Conservation (phyloP, 2,888 invertebrate genomes). For the Chydorus sphaericus region DNA sequence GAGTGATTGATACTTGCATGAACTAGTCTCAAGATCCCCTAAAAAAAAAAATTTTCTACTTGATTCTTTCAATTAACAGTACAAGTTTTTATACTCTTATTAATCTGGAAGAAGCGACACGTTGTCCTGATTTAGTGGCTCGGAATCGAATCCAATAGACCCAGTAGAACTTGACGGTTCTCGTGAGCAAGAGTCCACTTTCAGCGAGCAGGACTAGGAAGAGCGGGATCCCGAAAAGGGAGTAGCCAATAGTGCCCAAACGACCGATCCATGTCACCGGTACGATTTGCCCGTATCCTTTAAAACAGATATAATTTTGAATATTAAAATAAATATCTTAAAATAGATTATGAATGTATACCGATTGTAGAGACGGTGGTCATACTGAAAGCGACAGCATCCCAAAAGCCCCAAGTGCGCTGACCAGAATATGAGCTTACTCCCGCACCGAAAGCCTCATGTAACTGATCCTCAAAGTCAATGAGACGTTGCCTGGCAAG, state of each 20-base stretch:
- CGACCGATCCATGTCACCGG: slow-evolving; percentile 64
- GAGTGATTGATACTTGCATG: neutral
- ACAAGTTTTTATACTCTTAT: neutral
- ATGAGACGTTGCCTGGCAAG: slow-evolving; percentile 62
- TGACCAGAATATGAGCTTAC: slow-evolving; percentile 70
- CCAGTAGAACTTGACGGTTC: slow-evolving; percentile 80
- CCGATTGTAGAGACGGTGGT: slow-evolving; percentile 80
- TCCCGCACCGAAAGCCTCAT: slow-evolving; percentile 67
- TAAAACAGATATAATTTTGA: slow-evolving; percentile 24
- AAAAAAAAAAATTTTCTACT: neutral
- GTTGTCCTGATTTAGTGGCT: slow-evolving; percentile 5
- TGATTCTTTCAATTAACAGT: neutral
- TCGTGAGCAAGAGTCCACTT: slow-evolving; percentile 84
- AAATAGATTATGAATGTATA: slow-evolving; percentile 28
- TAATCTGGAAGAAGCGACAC: slow-evolving; percentile 7
- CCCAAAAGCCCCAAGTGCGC: slow-evolving; percentile 74
- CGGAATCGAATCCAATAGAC: slow-evolving; percentile 34
- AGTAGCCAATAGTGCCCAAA: slow-evolving; percentile 80
- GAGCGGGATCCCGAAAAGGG: slow-evolving; percentile 87
- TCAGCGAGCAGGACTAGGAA: slow-evolving; percentile 87
- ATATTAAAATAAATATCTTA: neutral
- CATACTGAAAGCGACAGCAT: slow-evolving; percentile 70
- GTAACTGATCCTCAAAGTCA: slow-evolving; percentile 73
- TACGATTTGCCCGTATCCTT: slow-evolving; percentile 92
- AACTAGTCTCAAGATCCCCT: neutral